A percentile compares a stretch with the other conserved stretches of the same genome.
These are phyloP conservation scores for Gambusia affinis DNA, from an alignment of 2,113 vertebrate genomes.

Conservation along the genomic window DNA sequence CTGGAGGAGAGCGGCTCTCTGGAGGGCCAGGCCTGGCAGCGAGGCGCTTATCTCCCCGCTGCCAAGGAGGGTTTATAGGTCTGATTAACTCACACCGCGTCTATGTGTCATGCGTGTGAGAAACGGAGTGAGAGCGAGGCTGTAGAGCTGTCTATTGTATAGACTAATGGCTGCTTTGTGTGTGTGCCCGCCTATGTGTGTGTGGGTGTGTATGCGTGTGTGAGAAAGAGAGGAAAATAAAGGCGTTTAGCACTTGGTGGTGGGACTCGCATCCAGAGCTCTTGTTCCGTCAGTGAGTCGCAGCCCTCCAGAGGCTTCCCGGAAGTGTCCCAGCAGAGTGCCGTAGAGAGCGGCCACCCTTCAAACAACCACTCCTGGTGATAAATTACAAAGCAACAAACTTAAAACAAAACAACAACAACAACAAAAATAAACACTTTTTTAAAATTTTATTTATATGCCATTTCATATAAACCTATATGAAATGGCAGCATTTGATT, in stretches of 20 bases:
- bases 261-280: constrained; percentile 20
- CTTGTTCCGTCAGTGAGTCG: constrained; percentile 23
- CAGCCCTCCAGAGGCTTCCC: constrained; percentile 41
- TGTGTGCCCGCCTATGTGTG: not conserved
- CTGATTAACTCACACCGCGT: constrained; percentile 69
- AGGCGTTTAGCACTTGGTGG: constrained; percentile 43
- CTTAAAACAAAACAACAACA: not conserved
- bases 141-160: constrained; percentile 41
- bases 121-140: constrained; percentile 47
- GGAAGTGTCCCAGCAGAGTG: constrained; percentile 44
- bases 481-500: constrained; percentile 38
- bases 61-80: constrained; percentile 78
- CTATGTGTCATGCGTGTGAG: constrained; percentile 49
- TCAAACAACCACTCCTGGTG: constrained; percentile 11
- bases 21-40: constrained; percentile 75
- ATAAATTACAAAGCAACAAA: constrained; percentile 37
- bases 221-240: constrained; percentile 29
- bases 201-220: no score
- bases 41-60: constrained; percentile 75
- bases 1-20: constrained; percentile 77
- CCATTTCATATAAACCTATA: constrained; percentile 8
- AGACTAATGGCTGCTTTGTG: constrained; percentile 19
- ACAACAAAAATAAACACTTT: no score
- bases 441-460: no score
- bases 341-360: constrained; percentile 5